These are phyloP conservation scores for Rhinichthys klamathensis DNA, from an alignment of 2,113 vertebrate genomes.

Conservation along the genomic window DNA sequence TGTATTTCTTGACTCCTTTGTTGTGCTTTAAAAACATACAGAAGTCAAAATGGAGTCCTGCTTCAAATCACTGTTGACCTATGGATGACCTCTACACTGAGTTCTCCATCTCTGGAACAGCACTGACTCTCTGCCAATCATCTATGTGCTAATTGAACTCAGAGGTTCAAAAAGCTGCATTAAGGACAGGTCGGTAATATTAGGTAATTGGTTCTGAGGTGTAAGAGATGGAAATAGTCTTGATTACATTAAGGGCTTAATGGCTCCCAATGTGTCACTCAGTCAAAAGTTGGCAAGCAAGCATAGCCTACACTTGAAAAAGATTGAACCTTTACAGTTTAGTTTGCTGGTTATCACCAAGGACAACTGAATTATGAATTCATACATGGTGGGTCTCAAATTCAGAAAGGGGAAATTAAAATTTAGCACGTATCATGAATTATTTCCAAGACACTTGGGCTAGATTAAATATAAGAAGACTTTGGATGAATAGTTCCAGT, in stretches of 20 bases:
- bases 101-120: slow-evolving; percentile 14
- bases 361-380: slow-evolving; percentile 22
- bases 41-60: not conserved
- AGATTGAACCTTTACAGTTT: slow-evolving; percentile 15
- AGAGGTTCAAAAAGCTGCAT: slow-evolving; percentile 19
- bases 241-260: slow-evolving; percentile 43
- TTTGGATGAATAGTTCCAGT: slow-evolving; percentile 17
- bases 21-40: not conserved
- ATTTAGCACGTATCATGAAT: slow-evolving; percentile 26
- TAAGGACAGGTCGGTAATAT: slow-evolving; percentile 12
- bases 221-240: slow-evolving; percentile 30
- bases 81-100: not conserved
- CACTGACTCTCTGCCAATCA: not conserved
- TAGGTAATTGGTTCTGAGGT: slow-evolving; percentile 37
- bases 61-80: slow-evolving; percentile 34
- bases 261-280: slow-evolving; percentile 44
- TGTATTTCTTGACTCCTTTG: slow-evolving; percentile 11
- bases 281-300: slow-evolving; percentile 5
- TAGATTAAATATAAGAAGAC: slow-evolving; percentile 9
- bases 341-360: slow-evolving; percentile 25
- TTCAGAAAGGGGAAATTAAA: slow-evolving; percentile 15
- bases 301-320: slow-evolving; percentile 11
- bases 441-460: slow-evolving; percentile 8
- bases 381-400: slow-evolving; percentile 10
- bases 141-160: slow-evolving; percentile 24